Evolutionary conservation across 2,113 vertebrate genomes (phyloP), one percentile per base, ranked within the genome.

Genomic region (Hemibagrus wyckioides): DNA sequence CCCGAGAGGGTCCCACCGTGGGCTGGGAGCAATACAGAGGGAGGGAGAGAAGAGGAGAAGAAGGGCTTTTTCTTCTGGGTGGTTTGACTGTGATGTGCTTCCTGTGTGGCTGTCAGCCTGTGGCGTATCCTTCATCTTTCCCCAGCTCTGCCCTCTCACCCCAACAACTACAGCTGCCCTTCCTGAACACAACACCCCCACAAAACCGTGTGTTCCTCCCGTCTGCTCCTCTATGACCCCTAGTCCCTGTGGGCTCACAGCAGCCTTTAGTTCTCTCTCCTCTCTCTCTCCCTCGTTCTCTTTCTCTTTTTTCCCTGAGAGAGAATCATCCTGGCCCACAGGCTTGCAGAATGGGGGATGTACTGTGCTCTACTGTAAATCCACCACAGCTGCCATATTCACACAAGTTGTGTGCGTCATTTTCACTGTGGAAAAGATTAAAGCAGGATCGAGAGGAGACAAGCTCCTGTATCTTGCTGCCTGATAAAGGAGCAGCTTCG

Each of bases 51-150:
- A 83, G 75, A 83, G 61, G 84, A 84, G 23, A 76, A 88, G 85
- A 88, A 88, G 91, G 91, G 88, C 89, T 92, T 90, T 81, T 86
- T 85, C 83, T 88, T 75, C 82, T 86, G 84, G 91, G 91, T 84
- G 92, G 89, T 92, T 86, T 92, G 92, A 91, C 91, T 94, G 91
- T 94, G 93, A 94, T 95, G 91, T 93, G 89, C 94, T 94, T 94
- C 92, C 94, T 94, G 94, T 94, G 94, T 94, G 94, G 93, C 93
- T 94, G 92, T 93, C 91, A 86, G 92, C 94, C 94, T 92, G 91
- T 93, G 93, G 93, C 94, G 90, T 87, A 91, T 91, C 90, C 93
- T 94, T 92, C 92, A 93, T 93, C 92, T 91, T 91, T 93, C 93
- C 91, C 92, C 91, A 86, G 85, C 91, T 91, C 90, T 93, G 92